Evolutionary conservation across 1,140 invertebrate species (phyloP), one percentile per base, ranked within the genome.

Genomic region (Nasonia vitripennis): DNA sequence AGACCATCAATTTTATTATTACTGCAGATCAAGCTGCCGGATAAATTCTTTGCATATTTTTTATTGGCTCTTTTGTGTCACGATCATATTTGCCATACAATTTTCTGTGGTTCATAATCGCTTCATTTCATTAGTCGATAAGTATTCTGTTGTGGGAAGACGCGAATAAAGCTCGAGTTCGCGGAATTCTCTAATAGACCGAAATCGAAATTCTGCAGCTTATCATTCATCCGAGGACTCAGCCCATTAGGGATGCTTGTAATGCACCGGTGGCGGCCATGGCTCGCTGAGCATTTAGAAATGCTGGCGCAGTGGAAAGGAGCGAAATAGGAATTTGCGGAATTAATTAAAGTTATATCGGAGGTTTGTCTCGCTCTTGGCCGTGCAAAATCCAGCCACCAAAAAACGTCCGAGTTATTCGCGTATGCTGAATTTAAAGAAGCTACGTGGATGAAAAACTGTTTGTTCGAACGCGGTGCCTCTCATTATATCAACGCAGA

Each of bases 341-440:
- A 89, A 89, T 88, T 87, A 88, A 89, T 89, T 88, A 89, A 89
- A 87, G 27, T 84, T 80, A 85, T 37, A 37, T 68, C 81, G 14
- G 41, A 34, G 71, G n/a, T 75, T 14, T 34, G 14, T 48, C 6
- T 48, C 74, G 1, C 34, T 27, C 74, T 41, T 48, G 2, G 6
- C 9, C 27, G 14, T 20, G 14, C 17, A 2, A 55, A 55, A 55
- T 55, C 51, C 17, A 55, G 51, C 17, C 5, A 55, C 17, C 14
- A 14, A 17, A 55, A 5, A 12, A 3, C 14, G 5, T 55, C 51
- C 4, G 12, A 55, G 51, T 55, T 55, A 34, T 34, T 55, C 14
- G 2, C 14, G 14, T 55, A 55, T 48, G 14, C 51, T 4, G 14
- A 51, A 51, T 51, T 12, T 51, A 14, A 51, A 51, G 14, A 17